phyloP scores from a whole-genome alignment of 1,140 invertebrate genomes.

The Holotrichia oblita region DNA sequence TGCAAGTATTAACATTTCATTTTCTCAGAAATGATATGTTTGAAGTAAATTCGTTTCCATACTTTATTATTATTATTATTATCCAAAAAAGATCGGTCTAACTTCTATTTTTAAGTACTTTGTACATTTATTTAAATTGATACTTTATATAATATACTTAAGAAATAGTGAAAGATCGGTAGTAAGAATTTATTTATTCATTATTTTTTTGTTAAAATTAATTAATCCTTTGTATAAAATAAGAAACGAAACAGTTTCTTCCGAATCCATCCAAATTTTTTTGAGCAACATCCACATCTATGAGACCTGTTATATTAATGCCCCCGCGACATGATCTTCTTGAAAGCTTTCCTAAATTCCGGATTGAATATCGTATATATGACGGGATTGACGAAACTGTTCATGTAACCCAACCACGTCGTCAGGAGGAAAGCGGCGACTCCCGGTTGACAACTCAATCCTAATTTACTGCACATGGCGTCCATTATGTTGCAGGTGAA shows the following conservation, averaged over 20 bases:
- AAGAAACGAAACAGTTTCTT: not conserved
- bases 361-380: conserved; percentile 99
- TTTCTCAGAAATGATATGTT: conserved; percentile 52
- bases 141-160: conserved; percentile 37
- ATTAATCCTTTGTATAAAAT: too few relatives aligned
- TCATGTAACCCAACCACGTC: conserved; percentile 99
- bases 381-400: conserved; percentile 97
- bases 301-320: not conserved
- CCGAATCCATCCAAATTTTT: not conserved
- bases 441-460: conserved; percentile 82
- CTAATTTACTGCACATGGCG: conserved; percentile 90
- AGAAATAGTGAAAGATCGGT: conserved; percentile 43
- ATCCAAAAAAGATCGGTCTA: conserved; percentile 32
- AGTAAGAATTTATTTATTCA: conserved; percentile 37
- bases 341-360: conserved; percentile 98
- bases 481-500: conserved; percentile 98
- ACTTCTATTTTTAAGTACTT: conserved; percentile 40
- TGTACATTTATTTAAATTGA: conserved; percentile 30
- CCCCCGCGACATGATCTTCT: conserved; percentile 81
- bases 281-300: conserved; percentile 13
- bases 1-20: conserved; percentile 18
- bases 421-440: conserved; percentile 92
- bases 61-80: not conserved
- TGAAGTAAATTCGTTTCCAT: conserved; percentile 55
- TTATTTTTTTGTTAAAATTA: not conserved